A percentile compares a stretch with the other conserved stretches of the same genome.
phyloP scores from a whole-genome alignment of 2,888 invertebrate genomes.

The Cenopis cana region DNA sequence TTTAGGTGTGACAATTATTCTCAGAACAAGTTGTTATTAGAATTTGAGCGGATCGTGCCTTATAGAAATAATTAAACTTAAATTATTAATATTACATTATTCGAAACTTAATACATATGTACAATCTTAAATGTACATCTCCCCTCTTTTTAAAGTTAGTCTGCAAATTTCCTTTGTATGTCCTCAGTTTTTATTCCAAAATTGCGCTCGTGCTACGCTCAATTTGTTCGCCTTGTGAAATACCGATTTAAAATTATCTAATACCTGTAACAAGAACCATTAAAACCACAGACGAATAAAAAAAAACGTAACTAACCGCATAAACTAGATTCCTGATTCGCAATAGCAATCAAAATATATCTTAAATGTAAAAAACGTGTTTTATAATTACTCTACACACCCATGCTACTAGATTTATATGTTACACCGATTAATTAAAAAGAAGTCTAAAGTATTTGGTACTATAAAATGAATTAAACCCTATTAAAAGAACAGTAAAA shows the following conservation, averaged over 20 bases:
- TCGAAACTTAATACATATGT: no score
- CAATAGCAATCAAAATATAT: conserved; percentile 31
- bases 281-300: conserved; percentile 23
- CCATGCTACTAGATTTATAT: conserved; percentile 8
- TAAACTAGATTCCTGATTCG: conserved; percentile 32
- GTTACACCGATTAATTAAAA: background rate
- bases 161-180: background rate
- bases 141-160: no score
- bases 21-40: no score
- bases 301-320: conserved; percentile 16
- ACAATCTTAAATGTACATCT: no score
- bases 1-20: no score
- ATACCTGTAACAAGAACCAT: conserved; percentile 11
- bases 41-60: no score
- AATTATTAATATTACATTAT: no score
- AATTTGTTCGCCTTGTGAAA: conserved; percentile 6
- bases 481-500: background rate
- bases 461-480: background rate
- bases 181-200: background rate
- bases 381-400: conserved; percentile 26
- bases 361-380: conserved; percentile 6
- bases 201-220: background rate
- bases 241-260: conserved; percentile 16
- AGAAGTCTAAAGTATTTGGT: background rate
- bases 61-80: no score